Base-by-base conservation (phyloP, 2,888 invertebrate species). In the Synanthedon tipuliformis region DNA sequence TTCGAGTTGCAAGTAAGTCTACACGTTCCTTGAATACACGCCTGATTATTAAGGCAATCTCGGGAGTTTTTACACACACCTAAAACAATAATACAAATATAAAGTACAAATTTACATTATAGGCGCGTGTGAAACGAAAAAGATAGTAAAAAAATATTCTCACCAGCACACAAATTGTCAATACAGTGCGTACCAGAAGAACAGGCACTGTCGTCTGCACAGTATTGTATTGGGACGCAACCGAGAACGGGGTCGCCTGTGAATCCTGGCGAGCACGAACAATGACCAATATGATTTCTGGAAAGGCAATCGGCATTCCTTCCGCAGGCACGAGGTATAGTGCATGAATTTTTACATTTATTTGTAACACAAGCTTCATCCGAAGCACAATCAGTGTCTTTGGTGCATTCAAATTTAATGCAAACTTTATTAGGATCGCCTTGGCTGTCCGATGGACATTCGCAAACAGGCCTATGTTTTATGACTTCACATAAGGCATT, bases 161-260 rank as follows among this genome's bases (percentile, higher is more conserved):
- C 81, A 91, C 92, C 89, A 56, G 90, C 90, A 68, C 96, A 96
- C 57, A 95, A 89, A 55, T 95, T 95, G 59, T 93, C 93, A 56
- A 92, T 90, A 68, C 96, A 96, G 66, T 92, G 93, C 11, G 95
- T 93, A 52, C 95, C 95, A 2, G 94, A 90, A 0, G 95, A 92
- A 72, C 97, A 97, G 70, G 95, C 94, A 48, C 86, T 89, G 60
- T 96, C 95, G 53, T 89, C 89, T 51, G 92, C 92, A 68, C 97
- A 97, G 66, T 94, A 95, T 64, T 95, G 94, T 52, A 96, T 89
- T 1, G 92, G 89, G 27, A 94, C 92, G 70, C 96, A 96, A 12
- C 96, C 96, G 57, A 95, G 88, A 56, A 93, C 92, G 11, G 96
- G 94, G 78, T 96, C 94, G 27, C 96, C 96, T 1, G 95, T 95